Evolutionary conservation across 64 coral and sea anemone species (phyloP).

Genomic region (Montipora foliosa): DNA sequence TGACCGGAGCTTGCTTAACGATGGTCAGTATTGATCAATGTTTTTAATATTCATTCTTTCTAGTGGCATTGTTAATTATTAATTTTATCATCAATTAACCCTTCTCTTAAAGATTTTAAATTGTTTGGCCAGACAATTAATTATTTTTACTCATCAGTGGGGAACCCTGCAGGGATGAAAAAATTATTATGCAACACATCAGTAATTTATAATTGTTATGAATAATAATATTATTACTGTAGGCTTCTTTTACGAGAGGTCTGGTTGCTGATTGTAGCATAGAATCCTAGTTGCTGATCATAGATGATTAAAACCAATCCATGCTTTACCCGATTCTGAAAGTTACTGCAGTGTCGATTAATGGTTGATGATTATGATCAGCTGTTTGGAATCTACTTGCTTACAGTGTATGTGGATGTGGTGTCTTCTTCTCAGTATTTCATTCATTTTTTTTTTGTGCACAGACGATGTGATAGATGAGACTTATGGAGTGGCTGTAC

Average conservation of each 20-base stretch:
- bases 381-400: background rate
- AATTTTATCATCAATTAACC: no score
- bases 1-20: constrained; percentile 87
- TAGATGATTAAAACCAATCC: constrained; percentile 35
- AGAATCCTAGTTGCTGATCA: background rate
- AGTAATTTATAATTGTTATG: no score
- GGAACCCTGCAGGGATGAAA: no score
- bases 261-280: no score
- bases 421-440: background rate
- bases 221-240: no score
- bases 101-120: no score
- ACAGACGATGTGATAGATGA: constrained; percentile 99
- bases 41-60: no score
- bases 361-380: constrained; percentile 35
- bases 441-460: background rate
- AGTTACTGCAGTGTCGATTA: background rate
- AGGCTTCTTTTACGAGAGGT: no score
- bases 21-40: constrained; percentile 65
- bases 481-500: constrained; percentile 99
- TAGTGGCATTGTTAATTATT: no score
- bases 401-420: background rate
- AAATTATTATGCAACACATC: no score
- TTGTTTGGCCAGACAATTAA: no score
- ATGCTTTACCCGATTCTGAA: constrained; percentile 64
- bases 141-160: no score